A percentile compares a stretch with the other conserved stretches of the same genome.
Conservation (phyloP, 2,888 invertebrate genomes). For the Coenonympha glycerion region DNA sequence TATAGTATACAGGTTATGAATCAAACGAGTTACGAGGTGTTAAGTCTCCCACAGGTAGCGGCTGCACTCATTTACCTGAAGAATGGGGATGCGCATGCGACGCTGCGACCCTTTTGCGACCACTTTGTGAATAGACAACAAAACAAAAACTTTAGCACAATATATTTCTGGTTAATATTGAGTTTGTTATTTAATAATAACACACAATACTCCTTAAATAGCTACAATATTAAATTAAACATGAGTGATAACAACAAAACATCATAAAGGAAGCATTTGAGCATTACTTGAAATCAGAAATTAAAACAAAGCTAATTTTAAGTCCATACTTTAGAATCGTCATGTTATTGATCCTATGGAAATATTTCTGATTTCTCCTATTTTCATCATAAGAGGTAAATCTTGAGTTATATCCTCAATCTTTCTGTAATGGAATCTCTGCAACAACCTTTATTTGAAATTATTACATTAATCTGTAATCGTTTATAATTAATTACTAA, state of each 20-base stretch:
- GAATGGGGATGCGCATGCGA: constrained; percentile 56
- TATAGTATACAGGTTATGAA: constrained; percentile 36
- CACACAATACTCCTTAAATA: no score
- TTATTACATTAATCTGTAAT: not conserved
- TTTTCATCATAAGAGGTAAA: not conserved
- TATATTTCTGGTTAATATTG: no score
- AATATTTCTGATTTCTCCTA: not conserved
- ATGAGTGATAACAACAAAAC: no score
- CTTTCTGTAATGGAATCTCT: not conserved
- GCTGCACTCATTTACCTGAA: constrained; percentile 57
- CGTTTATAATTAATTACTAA: not conserved
- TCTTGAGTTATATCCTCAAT: not conserved
- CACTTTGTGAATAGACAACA: constrained; percentile 57
- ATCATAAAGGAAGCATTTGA: not conserved
- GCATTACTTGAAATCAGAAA: not conserved
- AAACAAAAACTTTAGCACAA: constrained; percentile 22
- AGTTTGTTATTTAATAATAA: no score
- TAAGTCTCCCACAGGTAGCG: constrained; percentile 60
- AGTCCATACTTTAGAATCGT: no score
- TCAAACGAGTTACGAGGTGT: constrained; percentile 39
- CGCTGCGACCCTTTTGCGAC: constrained; percentile 53
- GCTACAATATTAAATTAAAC: no score
- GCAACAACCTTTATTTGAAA: not conserved
- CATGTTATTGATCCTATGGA: not conserved
- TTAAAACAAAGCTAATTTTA: no score